Conservation (phyloP, 2,888 invertebrate genomes). For the Hololepta plana region DNA sequence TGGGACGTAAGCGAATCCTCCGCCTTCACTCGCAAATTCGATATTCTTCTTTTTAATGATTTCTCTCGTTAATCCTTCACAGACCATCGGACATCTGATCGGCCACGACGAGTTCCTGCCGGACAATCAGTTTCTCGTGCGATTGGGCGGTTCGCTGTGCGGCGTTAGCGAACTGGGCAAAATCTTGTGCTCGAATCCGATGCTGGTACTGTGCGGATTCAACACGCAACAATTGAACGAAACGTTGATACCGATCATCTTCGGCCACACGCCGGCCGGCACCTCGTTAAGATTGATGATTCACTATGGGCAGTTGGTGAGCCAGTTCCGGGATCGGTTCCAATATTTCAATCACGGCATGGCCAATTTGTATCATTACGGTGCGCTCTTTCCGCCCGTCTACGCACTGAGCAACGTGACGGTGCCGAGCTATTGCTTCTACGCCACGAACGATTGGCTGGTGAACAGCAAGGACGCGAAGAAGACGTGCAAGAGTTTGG, state of each 20-base stretch:
- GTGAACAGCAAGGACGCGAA: constrained; percentile 6
- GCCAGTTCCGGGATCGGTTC: constrained; percentile 2
- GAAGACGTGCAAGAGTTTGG: constrained; percentile 2
- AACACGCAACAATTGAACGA: constrained; percentile 31
- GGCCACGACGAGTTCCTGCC: constrained; percentile 46
- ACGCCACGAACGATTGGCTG: constrained; percentile 32
- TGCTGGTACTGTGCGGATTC: constrained; percentile 42
- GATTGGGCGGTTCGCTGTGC: constrained; percentile 35
- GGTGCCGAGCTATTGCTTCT: constrained; percentile 28
- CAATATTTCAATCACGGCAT: constrained; percentile 6
- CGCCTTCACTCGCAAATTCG: not conserved
- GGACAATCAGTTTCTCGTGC: constrained; percentile 29
- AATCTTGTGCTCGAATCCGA: constrained; percentile 42
- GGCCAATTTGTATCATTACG: constrained; percentile 8
- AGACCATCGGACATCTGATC: constrained; percentile 26
- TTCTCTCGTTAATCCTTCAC: too few species aligned
- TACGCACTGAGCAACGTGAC: constrained; percentile 11
- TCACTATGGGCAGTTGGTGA: not conserved
- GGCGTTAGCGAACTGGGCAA: constrained; percentile 34
- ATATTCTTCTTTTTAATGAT: too few species aligned
- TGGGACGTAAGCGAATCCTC: constrained; percentile 1
- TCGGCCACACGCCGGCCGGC: constrained; percentile 19
- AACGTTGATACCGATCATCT: constrained; percentile 23
- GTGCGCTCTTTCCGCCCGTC: constrained; percentile 11
- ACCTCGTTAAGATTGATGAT: constrained; percentile 25